Evolutionary conservation across 2,113 vertebrate genomes (phyloP).

Genomic region (Hippocampus guttulatus): DNA sequence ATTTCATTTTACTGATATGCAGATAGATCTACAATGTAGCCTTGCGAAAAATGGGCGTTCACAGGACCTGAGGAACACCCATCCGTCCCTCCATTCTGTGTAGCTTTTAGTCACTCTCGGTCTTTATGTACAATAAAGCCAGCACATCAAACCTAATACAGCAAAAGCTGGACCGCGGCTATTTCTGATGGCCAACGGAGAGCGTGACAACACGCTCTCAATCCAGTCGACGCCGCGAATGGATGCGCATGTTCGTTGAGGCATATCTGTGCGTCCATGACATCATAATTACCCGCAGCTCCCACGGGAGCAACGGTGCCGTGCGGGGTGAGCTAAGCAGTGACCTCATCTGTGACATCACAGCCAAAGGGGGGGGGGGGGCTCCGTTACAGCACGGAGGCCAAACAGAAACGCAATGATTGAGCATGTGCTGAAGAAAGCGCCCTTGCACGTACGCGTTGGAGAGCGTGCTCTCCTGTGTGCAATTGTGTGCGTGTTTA

Average conservation of each 20-base stretch:
- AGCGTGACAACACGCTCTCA: conserved; percentile 27
- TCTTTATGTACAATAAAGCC: no score
- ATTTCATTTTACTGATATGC: no score
- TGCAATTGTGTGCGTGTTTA: conserved; percentile 25
- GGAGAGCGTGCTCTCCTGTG: conserved; percentile 12
- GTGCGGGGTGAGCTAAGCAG: conserved; percentile 57
- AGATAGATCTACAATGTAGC: no score
- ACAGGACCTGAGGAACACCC: no score
- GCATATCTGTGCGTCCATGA: conserved; percentile 48
- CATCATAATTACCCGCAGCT: conserved; percentile 50
- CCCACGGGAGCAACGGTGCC: conserved; percentile 43
- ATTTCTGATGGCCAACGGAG: no score
- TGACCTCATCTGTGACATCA: conserved; percentile 73
- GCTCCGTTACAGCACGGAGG: conserved; percentile 32
- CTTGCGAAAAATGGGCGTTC: no score
- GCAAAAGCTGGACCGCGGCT: neutral
- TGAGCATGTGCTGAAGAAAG: conserved; percentile 37
- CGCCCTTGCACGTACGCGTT: conserved; percentile 29
- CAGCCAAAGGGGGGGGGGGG: conserved; percentile 13
- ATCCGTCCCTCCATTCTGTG: no score
- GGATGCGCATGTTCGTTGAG: conserved; percentile 21
- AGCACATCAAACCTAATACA: no score
- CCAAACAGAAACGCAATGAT: conserved; percentile 57
- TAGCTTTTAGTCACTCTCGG: no score
- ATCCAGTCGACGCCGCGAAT: conserved; percentile 47